phyloP scores from a whole-genome alignment of 2,113 vertebrate species.

The Pterocles burchelli region DNA sequence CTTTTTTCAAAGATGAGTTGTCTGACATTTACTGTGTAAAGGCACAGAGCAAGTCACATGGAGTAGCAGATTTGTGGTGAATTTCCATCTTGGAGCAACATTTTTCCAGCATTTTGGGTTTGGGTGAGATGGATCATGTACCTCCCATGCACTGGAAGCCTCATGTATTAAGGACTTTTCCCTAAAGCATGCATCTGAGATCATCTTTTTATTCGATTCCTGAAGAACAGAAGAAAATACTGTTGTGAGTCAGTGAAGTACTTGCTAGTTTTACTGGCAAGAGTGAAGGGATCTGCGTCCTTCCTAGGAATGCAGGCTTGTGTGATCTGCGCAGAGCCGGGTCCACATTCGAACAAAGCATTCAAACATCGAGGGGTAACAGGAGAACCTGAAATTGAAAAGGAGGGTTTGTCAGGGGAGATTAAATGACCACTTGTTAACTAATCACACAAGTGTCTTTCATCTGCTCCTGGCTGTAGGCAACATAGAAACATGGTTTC shows the following conservation, averaged over 20 bases:
- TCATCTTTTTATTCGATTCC: not conserved
- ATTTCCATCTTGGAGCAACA: not conserved
- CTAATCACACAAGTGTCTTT: conserved; percentile 67
- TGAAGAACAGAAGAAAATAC: not conserved
- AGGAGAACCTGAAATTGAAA: not conserved
- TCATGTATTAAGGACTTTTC: not conserved
- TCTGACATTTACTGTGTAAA: not conserved
- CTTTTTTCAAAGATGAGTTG: not conserved
- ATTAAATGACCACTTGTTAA: conserved; percentile 66
- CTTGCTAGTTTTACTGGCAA: not conserved
- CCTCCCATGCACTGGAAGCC: not conserved
- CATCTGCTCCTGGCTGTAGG: conserved; percentile 62
- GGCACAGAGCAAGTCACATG: not conserved
- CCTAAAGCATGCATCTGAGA: not conserved
- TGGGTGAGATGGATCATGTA: not conserved
- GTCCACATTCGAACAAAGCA: not conserved
- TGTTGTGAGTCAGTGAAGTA: not conserved
- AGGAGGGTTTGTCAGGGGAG: conserved; percentile 20
- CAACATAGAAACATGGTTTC: conserved; percentile 58
- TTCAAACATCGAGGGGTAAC: not conserved
- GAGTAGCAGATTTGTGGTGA: not conserved
- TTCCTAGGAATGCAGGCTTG: not conserved
- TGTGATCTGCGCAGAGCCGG: not conserved
- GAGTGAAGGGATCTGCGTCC: not conserved
- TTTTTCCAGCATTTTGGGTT: not conserved